Percentiles rank a stretch among this genome's conserved stretches.
Conservation (phyloP, 2,113 vertebrate genomes). For the Dunckerocampus dactyliophorus region DNA sequence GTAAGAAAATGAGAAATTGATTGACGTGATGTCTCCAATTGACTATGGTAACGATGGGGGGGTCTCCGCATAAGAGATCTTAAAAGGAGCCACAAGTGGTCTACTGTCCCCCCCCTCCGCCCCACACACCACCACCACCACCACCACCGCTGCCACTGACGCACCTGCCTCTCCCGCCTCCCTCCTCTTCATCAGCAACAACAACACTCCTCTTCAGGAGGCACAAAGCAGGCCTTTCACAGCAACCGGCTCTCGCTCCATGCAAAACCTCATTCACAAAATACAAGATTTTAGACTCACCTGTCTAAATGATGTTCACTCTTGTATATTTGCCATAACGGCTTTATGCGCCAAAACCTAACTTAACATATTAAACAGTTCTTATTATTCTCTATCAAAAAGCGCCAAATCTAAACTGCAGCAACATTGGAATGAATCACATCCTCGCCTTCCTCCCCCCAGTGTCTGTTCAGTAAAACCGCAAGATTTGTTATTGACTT, state of each 20-base stretch:
- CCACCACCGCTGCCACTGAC: constrained; percentile 23
- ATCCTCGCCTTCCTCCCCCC: not conserved
- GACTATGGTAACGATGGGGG: constrained; percentile 13
- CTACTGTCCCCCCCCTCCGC: constrained; percentile 53
- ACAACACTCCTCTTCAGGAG: constrained; percentile 46
- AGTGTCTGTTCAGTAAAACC: constrained; percentile 18
- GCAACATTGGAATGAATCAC: no score
- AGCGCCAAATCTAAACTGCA: no score
- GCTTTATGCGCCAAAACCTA: not conserved
- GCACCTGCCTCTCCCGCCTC: constrained; percentile 62
- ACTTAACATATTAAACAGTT: no score
- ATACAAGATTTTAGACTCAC: not conserved
- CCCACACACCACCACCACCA: no score
- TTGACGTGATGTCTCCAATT: constrained; percentile 13
- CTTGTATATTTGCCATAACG: not conserved
- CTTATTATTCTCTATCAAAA: no score
- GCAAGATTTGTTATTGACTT: constrained; percentile 32
- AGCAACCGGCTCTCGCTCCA: not conserved
- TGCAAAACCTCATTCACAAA: constrained; percentile 18
- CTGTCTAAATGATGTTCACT: not conserved
- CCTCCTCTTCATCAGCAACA: constrained; percentile 46
- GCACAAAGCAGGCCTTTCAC: constrained; percentile 51
- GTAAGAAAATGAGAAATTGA: constrained; percentile 53
- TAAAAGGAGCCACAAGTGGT: constrained; percentile 63
- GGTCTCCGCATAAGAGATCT: not conserved